Percentiles rank a stretch among this genome's conserved stretches.
These are phyloP conservation scores for Ellobius talpinus DNA, from an alignment of 2,113 vertebrate genomes.

Conservation along the genomic window DNA sequence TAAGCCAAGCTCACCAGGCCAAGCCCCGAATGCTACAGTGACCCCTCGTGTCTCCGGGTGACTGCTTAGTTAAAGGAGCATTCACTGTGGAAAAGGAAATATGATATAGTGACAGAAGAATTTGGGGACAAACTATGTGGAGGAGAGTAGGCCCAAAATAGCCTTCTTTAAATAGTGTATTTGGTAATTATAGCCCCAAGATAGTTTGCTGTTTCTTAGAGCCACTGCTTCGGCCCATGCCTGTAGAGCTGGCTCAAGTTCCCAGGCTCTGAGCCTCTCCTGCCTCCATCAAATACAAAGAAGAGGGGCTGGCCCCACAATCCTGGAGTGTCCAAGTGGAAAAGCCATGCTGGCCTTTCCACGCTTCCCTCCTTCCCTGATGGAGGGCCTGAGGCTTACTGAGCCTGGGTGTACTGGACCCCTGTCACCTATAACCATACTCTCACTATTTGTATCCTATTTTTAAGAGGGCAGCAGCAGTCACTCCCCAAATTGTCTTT, in stretches of 20 bases:
- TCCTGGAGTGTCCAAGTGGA: neutral
- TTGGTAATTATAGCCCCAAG: slow-evolving; percentile 24
- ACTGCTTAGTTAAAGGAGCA: slow-evolving; percentile 12
- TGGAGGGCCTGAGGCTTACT: neutral
- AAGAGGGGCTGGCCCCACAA: neutral
- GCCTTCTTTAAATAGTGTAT: slow-evolving; percentile 52
- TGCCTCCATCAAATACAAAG: neutral
- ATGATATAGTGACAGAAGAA: slow-evolving; percentile 8
- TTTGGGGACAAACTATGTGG: neutral
- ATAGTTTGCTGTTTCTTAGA: slow-evolving; percentile 13
- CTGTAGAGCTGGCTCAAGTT: slow-evolving; percentile 13
- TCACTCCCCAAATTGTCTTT: neutral
- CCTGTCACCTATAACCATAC: neutral
- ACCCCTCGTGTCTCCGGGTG: neutral
- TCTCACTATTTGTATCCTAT: neutral
- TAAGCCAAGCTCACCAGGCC: neutral
- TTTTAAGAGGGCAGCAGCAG: neutral
- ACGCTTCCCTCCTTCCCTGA: neutral
- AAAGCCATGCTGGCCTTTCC: neutral
- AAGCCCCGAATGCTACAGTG: neutral
- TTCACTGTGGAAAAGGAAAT: slow-evolving; percentile 7
- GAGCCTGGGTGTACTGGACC: neutral
- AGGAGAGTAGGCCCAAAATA: slow-evolving; percentile 5
- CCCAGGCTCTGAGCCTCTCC: slow-evolving; percentile 2
- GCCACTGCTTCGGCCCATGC: slow-evolving; percentile 24